A percentile compares a stretch with the other conserved stretches of the same genome.
Conservation (phyloP, 2,113 vertebrate genomes). For the Chaetura pelagica region DNA sequence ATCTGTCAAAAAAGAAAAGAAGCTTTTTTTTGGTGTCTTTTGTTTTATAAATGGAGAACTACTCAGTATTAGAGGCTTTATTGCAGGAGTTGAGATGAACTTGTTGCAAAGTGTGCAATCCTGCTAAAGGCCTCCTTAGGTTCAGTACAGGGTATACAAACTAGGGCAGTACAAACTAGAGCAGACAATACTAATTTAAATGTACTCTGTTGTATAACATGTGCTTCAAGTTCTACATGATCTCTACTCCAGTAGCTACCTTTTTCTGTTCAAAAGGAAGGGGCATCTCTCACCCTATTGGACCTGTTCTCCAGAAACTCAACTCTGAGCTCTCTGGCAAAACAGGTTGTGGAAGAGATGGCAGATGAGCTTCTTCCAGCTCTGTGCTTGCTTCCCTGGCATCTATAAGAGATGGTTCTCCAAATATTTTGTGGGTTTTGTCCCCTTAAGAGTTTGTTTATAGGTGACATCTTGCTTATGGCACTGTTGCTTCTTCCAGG, state of each 20-base stretch:
- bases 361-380: not conserved
- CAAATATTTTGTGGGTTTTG: not conserved
- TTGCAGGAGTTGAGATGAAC: not conserved
- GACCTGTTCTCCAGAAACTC: not conserved
- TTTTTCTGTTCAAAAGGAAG: not conserved
- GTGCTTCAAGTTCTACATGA: not conserved
- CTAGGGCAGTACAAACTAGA: not conserved
- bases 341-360: not conserved
- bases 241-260: not conserved
- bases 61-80: not conserved
- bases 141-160: not conserved
- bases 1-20: not conserved
- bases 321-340: not conserved
- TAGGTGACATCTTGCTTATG: not conserved
- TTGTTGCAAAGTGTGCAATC: not conserved
- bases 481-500: conserved; percentile 68
- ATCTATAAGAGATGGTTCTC: not conserved
- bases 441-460: not conserved
- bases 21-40: not conserved
- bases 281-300: not conserved
- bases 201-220: not conserved
- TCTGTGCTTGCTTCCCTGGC: not conserved
- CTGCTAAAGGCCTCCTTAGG: not conserved
- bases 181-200: not conserved
- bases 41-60: not conserved